phyloP scores from a whole-genome alignment of 2,888 invertebrate genomes.

The Cheilosia soror region DNA sequence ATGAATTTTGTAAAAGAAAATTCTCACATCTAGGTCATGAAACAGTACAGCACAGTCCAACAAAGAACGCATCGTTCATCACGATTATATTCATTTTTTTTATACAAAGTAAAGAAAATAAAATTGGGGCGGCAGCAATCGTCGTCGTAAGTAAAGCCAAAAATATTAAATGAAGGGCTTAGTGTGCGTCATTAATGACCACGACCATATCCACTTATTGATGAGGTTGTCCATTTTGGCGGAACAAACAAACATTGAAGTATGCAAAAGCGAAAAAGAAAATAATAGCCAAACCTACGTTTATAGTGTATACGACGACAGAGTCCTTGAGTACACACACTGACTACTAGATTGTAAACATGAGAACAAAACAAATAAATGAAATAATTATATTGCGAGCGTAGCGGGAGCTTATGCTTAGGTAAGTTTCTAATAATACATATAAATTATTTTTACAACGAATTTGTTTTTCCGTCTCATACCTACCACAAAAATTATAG shows the following conservation, averaged over 20 bases:
- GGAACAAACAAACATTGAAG: slow-evolving; percentile 50
- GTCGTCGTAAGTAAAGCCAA: slow-evolving; percentile 27
- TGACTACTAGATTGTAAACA: slow-evolving; percentile 52
- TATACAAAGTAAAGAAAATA: not conserved
- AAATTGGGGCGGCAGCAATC: not conserved
- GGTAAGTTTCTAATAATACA: slow-evolving; percentile 11
- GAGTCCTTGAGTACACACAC: slow-evolving; percentile 49
- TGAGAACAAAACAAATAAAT: slow-evolving; percentile 46
- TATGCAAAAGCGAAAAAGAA: slow-evolving; percentile 32
- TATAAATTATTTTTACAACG: not conserved
- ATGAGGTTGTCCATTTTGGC: slow-evolving; percentile 63
- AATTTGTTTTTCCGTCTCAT: too few species aligned
- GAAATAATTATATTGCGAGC: slow-evolving; percentile 23
- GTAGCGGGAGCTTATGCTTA: slow-evolving; percentile 3
- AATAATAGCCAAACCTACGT: slow-evolving; percentile 15
- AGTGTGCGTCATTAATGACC: slow-evolving; percentile 72
- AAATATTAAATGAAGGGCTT: slow-evolving; percentile 71
- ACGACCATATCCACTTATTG: slow-evolving; percentile 68
- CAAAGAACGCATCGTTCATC: slow-evolving; percentile 48
- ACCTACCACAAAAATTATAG: not conserved
- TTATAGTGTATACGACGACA: slow-evolving; percentile 4
- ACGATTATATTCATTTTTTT: slow-evolving; percentile 19
- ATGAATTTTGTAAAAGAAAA: slow-evolving; percentile 38
- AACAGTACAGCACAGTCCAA: slow-evolving; percentile 28
- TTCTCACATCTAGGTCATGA: slow-evolving; percentile 39